Evolutionary conservation across 2,888 invertebrate genomes (phyloP), one percentile per base, ranked within the genome.

Genomic region (Tinea pellionella): DNA sequence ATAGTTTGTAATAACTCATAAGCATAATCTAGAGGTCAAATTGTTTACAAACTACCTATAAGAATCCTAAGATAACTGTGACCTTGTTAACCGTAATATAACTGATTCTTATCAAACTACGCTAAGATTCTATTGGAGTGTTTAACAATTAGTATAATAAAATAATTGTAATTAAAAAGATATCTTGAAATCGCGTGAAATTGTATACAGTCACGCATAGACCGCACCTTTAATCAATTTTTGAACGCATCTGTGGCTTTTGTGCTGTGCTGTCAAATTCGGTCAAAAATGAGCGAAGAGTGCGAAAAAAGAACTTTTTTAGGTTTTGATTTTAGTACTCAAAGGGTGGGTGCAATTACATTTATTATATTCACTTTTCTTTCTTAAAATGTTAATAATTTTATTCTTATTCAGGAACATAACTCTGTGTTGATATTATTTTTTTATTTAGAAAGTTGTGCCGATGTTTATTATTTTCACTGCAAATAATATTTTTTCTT

Each of bases 311-410:
- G 84, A 74, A 91, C 92, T 67, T 95, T 92, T 88, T 89, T 96
- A 69, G 95, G 95, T 62, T 89, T 96, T 69, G 96, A 96, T 89
- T 90, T 95, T 74, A 95, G 95, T 77, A 95, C 96, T 16, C 95
- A 96, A 84, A 93, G 94, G 91, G 95, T 94, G 84, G 79, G 85
- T 75, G 6, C n/a, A 18, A 57, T 41, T 58, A 18, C 2, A 37
- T 57, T 32, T n/a, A 24, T 24, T 2, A 6, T 6, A 24, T 47
- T 16, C n/a, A 15, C 13, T 16, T 47, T 4, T n/a, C 9, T 47
- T 15, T 47, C 3, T 8, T 47, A 16, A 16, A 47, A 15, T 47
- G 15, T n/a, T 37, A 12, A 37, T 37, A 3, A 6, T 24, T 24
- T 24, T 3, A 2, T 24, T 24, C 24, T 37, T 37, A 37, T 9